Conservation (phyloP, 2,113 vertebrate genomes). For the Limanda limanda region DNA sequence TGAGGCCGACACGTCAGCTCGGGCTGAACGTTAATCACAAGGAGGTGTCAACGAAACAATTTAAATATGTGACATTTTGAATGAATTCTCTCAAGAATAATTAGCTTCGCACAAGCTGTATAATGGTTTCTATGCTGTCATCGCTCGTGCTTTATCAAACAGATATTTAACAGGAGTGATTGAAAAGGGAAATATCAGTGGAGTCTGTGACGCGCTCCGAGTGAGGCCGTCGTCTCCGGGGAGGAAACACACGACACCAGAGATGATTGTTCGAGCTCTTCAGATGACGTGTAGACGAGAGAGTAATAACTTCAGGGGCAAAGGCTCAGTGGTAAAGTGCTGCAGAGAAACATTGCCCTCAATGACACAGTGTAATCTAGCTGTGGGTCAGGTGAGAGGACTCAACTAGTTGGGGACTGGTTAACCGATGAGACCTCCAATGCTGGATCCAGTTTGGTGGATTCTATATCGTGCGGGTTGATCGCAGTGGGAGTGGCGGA, state of each 20-base stretch:
- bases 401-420: background rate
- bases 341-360: background rate
- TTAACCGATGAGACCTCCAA: too few relatives aligned
- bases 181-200: background rate
- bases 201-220: too few relatives aligned
- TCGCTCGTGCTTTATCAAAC: too few relatives aligned
- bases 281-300: background rate
- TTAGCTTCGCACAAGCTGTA: slow-evolving; percentile 11
- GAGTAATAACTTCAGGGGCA: background rate
- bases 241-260: background rate
- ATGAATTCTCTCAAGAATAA: background rate
- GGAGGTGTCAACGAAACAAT: background rate
- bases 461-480: too few relatives aligned
- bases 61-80: slow-evolving; percentile 5
- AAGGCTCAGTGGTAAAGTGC: background rate
- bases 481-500: too few relatives aligned
- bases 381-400: background rate
- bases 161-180: too few relatives aligned
- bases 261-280: slow-evolving; percentile 9
- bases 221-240: background rate
- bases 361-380: background rate
- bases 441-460: too few relatives aligned
- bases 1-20: too few relatives aligned
- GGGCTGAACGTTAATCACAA: slow-evolving; percentile 10
- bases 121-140: background rate